These are phyloP conservation scores for Bhutanitis thaidina DNA, from an alignment of 2,888 invertebrate species.

Conservation along the genomic window DNA sequence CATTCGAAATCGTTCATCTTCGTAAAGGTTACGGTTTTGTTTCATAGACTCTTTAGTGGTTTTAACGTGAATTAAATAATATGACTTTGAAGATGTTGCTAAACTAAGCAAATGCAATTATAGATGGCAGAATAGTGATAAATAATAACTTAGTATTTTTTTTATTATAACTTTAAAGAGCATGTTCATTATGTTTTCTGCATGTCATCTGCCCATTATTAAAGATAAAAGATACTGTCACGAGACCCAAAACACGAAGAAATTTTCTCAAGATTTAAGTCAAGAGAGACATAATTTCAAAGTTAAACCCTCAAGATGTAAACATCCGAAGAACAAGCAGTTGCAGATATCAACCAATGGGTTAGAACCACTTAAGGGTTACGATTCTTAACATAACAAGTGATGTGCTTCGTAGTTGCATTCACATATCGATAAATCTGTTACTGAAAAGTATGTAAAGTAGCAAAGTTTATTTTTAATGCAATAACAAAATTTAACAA, in stretches of 20 bases:
- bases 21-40: background rate
- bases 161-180: no score
- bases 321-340: slow-evolving; percentile 56
- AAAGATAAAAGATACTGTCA: background rate
- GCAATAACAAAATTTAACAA: no score
- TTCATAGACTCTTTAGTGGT: slow-evolving; percentile 7
- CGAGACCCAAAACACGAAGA: background rate
- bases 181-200: background rate
- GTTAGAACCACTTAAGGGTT: slow-evolving; percentile 60
- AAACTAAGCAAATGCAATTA: no score
- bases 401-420: slow-evolving; percentile 20
- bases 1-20: slow-evolving; percentile 11
- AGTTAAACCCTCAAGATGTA: slow-evolving; percentile 47
- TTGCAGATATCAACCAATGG: slow-evolving; percentile 60
- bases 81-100: no score
- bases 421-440: slow-evolving; percentile 23
- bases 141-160: no score
- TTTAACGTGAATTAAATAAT: background rate
- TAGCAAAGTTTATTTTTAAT: no score
- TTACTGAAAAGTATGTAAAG: no score
- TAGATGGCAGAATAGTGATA: no score
- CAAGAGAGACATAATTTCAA: slow-evolving; percentile 18
- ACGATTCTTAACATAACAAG: slow-evolving; percentile 35
- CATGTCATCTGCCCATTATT: background rate
- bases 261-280: slow-evolving; percentile 15